Evolutionary conservation across 1,140 invertebrate genomes (phyloP).

Genomic region (Daktulosphaira vitifoliae): DNA sequence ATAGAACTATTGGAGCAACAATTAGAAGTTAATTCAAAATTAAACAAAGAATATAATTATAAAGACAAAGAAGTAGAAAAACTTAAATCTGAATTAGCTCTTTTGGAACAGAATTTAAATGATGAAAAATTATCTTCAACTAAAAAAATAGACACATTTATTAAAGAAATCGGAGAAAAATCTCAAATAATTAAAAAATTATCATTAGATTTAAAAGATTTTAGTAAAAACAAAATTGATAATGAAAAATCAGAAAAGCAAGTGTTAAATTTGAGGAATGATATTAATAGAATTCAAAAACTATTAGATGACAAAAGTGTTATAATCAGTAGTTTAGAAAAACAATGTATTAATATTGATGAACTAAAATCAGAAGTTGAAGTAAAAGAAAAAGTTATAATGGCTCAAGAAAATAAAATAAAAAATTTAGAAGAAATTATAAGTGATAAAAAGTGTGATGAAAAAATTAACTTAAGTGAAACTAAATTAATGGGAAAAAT

Average conservation of each 20-base stretch:
- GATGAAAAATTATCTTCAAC: slow-evolving; percentile 23
- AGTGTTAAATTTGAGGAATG: slow-evolving; percentile 28
- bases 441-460: background rate
- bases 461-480: background rate
- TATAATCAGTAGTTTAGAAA: background rate
- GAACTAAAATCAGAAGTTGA: slow-evolving; percentile 47
- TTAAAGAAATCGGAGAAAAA: slow-evolving; percentile 20
- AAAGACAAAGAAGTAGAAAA: slow-evolving; percentile 36
- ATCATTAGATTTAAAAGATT: slow-evolving; percentile 43
- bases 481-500: too few relatives aligned
- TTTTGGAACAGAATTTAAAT: slow-evolving; percentile 35
- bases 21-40: slow-evolving; percentile 4
- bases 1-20: background rate
- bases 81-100: slow-evolving; percentile 33
- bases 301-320: background rate
- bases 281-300: slow-evolving; percentile 2
- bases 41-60: slow-evolving; percentile 33
- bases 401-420: slow-evolving; percentile 40
- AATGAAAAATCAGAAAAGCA: slow-evolving; percentile 46
- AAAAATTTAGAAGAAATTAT: slow-evolving; percentile 37
- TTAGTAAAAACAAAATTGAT: slow-evolving; percentile 44
- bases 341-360: slow-evolving; percentile 38
- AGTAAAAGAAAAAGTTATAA: slow-evolving; percentile 44
- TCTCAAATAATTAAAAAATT: slow-evolving; percentile 52
- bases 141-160: slow-evolving; percentile 22